Base-by-base conservation (phyloP, 2,888 invertebrate species). In the Ormia ochracea region DNA sequence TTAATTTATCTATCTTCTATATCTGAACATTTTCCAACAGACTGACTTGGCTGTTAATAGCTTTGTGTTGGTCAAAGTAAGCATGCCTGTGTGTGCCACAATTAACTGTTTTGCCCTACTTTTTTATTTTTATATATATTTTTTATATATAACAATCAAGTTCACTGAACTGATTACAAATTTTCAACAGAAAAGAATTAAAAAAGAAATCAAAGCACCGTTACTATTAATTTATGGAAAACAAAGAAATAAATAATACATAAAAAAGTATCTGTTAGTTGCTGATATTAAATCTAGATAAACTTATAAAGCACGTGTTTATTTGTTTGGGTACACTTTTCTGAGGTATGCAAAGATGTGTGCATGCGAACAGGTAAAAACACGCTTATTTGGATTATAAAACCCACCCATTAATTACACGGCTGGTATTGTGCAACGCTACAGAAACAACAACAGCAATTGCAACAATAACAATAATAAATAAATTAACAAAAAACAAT, bases 91-190 rank as follows among this genome's bases (percentile, higher is more conserved):
- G n/a, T n/a, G n/a, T n/a, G n/a, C n/a, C n/a, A n/a, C n/a, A n/a
- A n/a, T n/a, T n/a, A n/a, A n/a, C n/a, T n/a, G n/a, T n/a, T n/a
- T n/a, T n/a, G n/a, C n/a, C 38, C 38, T n/a, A 28, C n/a, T 48
- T 52, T 17, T 45, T 36, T 56, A 17, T 48, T n/a, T 3, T 33
- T 23, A 26, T 23, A 36, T 28, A n/a, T n/a, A n/a, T n/a, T n/a
- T 21, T 5, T 14, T 7, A 14, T 1, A 50, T 31, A 41, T 21
- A 61, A 54, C 36, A 73, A 31, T 65, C 65, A 66, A 66, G 74
- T 74, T 74, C 66, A 66, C 19, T 74, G 74, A 74, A 74, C 74
- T 74, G 38, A 21, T 73, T 31, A 48, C 28, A 19, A 58, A 41
- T 52, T 59, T 59, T 4, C 50, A 50, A 33, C 17, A n/a, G 50